Evolutionary conservation across 2,888 invertebrate species (phyloP), one percentile per base, ranked within the genome.

Genomic region (Glomeris marginata): DNA sequence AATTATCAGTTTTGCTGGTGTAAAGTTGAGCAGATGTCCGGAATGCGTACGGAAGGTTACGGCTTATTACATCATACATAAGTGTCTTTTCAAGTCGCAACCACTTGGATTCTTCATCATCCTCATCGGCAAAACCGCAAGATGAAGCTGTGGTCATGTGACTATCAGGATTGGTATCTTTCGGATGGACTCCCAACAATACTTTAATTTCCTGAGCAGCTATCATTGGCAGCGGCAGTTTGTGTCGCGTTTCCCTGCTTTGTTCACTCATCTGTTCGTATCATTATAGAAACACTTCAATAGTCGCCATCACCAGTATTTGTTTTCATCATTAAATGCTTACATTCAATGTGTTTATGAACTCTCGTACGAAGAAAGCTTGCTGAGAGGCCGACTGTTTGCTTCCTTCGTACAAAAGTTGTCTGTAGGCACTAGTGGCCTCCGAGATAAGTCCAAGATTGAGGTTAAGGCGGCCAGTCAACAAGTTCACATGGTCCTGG

Each of bases 401-500:
- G 40, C 49, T 50, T 13, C 45, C 59, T 50, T 60, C 60, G 49
- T 63, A 62, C 38, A 72, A 61, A 20, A 92, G 74, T 61, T 80
- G 81, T 52, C 83, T 78, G 65, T 90, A 84, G 54, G 87, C 84
- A 57, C 75, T 68, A 58, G 78, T 77, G 45, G 84, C 77, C 59
- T 81, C 79, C 56, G 76, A 72, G 33, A 78, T 68, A 61, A 77
- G 76, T 61, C 82, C 81, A 59, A 92, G 72, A 63, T 82, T 80
- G 61, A 82, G 80, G 34, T 90, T 88, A 66, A 91, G 84, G 57
- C 88, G 78, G 1, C 91, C 92, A 62, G 94, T 81, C 5, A 90
- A 91, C 66, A 86, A 90, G 70, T 90, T 84, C 61, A 95, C 91
- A 69, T 95, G 94, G 72, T 95, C 92, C 67, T 88, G 86, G 4